Conservation (phyloP, 1,140 invertebrate genomes). For the Drosophila jambulina region DNA sequence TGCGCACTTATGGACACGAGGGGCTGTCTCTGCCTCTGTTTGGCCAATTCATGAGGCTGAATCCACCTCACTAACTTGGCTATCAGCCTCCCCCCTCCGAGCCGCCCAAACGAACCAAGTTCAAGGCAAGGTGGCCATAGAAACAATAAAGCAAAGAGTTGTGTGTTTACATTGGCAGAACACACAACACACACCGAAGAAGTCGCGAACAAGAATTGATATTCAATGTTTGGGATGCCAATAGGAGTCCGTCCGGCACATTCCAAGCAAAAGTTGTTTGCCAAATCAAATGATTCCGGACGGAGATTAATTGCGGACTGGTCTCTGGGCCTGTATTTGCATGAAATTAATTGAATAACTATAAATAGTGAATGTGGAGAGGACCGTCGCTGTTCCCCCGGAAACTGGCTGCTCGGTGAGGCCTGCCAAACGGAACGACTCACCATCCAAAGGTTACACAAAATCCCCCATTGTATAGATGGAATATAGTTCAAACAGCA, state of each 20-base stretch:
- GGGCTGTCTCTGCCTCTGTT: conserved; percentile 6
- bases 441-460: conserved; percentile 13
- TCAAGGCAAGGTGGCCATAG: conserved; percentile 30
- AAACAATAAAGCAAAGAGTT: conserved; percentile 16
- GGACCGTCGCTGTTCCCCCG: conserved; percentile 19
- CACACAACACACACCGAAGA: conserved; percentile 4
- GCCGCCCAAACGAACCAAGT: conserved; percentile 11
- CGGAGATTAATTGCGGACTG: conserved; percentile 36
- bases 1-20: conserved; percentile 13
- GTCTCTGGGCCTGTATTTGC: conserved; percentile 14
- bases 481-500: conserved; percentile 43
- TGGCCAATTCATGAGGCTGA: conserved; percentile 14
- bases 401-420: conserved; percentile 45
- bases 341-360: conserved; percentile 22
- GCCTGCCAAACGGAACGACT: conserved; percentile 22
- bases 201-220: conserved; percentile 19
- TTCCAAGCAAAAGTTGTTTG: conserved; percentile 41
- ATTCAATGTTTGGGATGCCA: conserved; percentile 13
- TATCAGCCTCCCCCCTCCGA: neutral
- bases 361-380: neutral
- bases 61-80: conserved; percentile 14
- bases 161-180: conserved; percentile 40
- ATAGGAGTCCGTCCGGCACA: neutral
- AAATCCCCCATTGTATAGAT: neutral
- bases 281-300: conserved; percentile 38